Conservation (phyloP, 2,797 vertebrate genomes). For the Platalea minor region DNA sequence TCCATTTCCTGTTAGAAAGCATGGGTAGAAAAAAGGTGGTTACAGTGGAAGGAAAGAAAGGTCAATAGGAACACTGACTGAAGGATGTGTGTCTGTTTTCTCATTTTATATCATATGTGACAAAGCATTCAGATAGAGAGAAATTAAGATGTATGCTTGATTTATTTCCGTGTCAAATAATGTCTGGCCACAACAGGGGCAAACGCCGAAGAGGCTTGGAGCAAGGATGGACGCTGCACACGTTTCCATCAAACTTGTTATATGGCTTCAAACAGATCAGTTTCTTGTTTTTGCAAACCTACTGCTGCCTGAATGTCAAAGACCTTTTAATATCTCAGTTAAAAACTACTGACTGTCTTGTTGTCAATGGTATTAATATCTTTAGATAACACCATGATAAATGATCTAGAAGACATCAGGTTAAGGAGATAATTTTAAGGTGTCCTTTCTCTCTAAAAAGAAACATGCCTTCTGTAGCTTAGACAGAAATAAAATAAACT, state of each 20-base stretch:
- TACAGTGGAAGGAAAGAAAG: background rate
- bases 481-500: background rate
- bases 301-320: background rate
- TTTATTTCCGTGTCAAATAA: background rate
- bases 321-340: background rate
- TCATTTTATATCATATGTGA: background rate
- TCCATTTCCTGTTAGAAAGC: background rate
- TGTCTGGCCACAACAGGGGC: fast-evolving
- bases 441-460: background rate
- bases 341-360: background rate
- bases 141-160: background rate
- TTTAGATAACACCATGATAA: background rate
- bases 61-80: background rate
- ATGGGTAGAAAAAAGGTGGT: background rate
- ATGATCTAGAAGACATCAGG: background rate
- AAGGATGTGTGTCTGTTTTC: background rate
- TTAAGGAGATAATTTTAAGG: background rate
- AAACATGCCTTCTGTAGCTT: background rate
- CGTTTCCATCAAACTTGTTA: background rate
- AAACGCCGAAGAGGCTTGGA: fast-evolving
- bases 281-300: background rate
- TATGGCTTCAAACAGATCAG: fast-evolving
- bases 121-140: background rate
- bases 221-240: fast-evolving
- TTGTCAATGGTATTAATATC: background rate